Conservation (phyloP, 2,888 invertebrate species). For the Plebejus melissa region DNA sequence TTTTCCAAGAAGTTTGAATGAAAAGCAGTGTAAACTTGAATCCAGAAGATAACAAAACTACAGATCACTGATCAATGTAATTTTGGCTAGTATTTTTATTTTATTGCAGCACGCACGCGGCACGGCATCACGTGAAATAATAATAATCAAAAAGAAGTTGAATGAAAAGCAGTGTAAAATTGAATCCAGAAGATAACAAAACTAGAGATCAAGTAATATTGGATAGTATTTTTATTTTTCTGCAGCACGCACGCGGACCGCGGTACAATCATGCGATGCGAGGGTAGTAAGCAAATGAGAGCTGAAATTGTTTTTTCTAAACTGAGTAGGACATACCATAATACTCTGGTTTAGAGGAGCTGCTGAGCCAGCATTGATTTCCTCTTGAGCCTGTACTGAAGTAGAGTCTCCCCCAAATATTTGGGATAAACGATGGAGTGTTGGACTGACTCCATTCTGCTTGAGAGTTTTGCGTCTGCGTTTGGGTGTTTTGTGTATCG, state of each 20-base stretch:
- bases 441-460: conserved; percentile 69
- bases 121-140: too few species aligned
- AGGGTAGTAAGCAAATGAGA: conserved; percentile 13
- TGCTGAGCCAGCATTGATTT: conserved; percentile 57
- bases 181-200: too few species aligned
- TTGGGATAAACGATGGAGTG: conserved; percentile 60
- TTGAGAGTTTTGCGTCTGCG: conserved; percentile 71
- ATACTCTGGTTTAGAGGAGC: conserved; percentile 52
- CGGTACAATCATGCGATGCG: conserved; percentile 24
- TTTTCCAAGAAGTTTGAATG: neutral
- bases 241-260: neutral
- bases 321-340: conserved; percentile 50
- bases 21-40: too few species aligned
- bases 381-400: conserved; percentile 56
- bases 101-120: neutral
- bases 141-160: too few species aligned
- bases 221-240: neutral
- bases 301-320: neutral
- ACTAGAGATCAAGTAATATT: neutral
- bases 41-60: too few species aligned
- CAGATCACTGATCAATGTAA: neutral
- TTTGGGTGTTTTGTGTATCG: conserved; percentile 61
- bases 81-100: neutral
- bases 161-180: too few species aligned
- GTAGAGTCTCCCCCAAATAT: conserved; percentile 76